These are phyloP conservation scores for Scaptomyza graminum DNA, from an alignment of 1,140 invertebrate genomes.

Conservation along the genomic window DNA sequence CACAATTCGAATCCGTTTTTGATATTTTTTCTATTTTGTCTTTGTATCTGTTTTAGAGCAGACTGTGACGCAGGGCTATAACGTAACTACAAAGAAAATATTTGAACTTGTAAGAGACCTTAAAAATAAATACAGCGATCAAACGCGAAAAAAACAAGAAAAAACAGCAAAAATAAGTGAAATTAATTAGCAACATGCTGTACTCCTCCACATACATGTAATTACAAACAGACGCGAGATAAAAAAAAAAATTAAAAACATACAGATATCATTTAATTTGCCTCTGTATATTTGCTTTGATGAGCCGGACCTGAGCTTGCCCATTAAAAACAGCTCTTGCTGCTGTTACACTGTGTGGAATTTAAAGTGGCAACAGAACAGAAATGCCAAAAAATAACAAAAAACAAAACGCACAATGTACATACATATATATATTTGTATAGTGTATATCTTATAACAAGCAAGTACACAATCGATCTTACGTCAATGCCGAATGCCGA, in stretches of 20 bases:
- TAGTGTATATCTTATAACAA: slow-evolving; percentile 23
- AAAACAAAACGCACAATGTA: slow-evolving; percentile 30
- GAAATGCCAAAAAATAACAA: slow-evolving; percentile 37
- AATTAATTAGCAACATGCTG: slow-evolving; percentile 74
- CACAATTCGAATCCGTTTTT: slow-evolving; percentile 52
- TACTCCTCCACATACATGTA: slow-evolving; percentile 50
- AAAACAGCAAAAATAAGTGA: slow-evolving; percentile 56
- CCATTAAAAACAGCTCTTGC: slow-evolving; percentile 43
- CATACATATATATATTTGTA: too few species aligned
- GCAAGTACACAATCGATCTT: slow-evolving; percentile 63
- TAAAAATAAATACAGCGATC: slow-evolving; percentile 52
- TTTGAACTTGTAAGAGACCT: slow-evolving; percentile 77
- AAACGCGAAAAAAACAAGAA: slow-evolving; percentile 46
- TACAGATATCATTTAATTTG: slow-evolving; percentile 47
- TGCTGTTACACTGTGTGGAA: slow-evolving; percentile 60
- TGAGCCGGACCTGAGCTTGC: slow-evolving; percentile 24
- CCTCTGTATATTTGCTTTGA: slow-evolving; percentile 25
- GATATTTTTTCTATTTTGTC: slow-evolving; percentile 10
- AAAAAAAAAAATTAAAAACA: slow-evolving; percentile 65
- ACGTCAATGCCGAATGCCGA: slow-evolving; percentile 56
- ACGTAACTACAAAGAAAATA: slow-evolving; percentile 73
- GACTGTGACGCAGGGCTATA: slow-evolving; percentile 49
- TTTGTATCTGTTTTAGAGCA: slow-evolving; percentile 17
- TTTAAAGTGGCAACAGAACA: slow-evolving; percentile 68
- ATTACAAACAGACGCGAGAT: slow-evolving; percentile 63